These are phyloP conservation scores for Netelia fuscicornis DNA, from an alignment of 2,888 invertebrate genomes.

Conservation along the genomic window DNA sequence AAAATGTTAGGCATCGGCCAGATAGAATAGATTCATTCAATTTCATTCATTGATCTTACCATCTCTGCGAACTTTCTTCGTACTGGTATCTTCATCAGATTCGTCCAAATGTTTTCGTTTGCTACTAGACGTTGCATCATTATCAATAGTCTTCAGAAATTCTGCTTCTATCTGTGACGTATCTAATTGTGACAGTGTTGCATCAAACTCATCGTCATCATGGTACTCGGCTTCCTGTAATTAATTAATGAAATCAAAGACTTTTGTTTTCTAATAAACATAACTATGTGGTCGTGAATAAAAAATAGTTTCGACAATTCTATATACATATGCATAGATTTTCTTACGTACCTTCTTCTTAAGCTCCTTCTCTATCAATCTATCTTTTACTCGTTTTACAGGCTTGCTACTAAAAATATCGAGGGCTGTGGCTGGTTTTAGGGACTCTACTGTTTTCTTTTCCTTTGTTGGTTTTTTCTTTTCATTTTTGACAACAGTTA, in stretches of 20 bases:
- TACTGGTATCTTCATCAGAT: conserved; percentile 7
- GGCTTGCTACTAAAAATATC: conserved; percentile 88
- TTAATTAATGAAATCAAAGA: conserved; percentile 17
- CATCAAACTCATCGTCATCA: conserved; percentile 89
- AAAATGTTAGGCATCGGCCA: background rate
- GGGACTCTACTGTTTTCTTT: conserved; percentile 80
- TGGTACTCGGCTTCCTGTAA: conserved; percentile 86
- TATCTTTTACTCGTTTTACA: conserved; percentile 86
- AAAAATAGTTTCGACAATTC: background rate
- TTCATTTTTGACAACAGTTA: conserved; percentile 75
- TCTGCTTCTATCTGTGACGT: conserved; percentile 82
- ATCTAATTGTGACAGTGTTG: conserved; percentile 89
- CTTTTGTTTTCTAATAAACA: too few relatives aligned
- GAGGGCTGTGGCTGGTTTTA: conserved; percentile 82
- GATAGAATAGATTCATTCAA: background rate
- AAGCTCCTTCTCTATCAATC: conserved; percentile 78
- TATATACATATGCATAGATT: conserved; percentile 12
- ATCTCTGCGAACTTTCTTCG: conserved; percentile 46
- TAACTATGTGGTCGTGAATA: background rate
- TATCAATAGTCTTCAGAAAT: conserved; percentile 78
- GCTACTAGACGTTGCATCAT: conserved; percentile 39
- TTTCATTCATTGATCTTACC: conserved; percentile 9
- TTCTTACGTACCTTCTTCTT: conserved; percentile 49
- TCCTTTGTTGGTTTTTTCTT: conserved; percentile 73
- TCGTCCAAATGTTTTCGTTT: conserved; percentile 56